phyloP scores from a whole-genome alignment of 2,888 invertebrate genomes.

The Poecilobothrus nobilitatus region DNA sequence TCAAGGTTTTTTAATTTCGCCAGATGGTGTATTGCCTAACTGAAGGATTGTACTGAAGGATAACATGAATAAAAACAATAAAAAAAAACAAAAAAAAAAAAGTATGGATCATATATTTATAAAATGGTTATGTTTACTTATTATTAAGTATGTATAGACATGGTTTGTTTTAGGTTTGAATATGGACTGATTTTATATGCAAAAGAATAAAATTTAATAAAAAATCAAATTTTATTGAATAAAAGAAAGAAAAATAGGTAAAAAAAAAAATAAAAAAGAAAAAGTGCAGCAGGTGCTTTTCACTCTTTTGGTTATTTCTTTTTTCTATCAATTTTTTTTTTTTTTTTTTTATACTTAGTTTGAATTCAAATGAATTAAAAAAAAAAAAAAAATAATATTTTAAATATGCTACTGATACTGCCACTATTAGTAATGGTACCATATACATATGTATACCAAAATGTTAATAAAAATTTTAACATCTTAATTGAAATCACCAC shows the following conservation, averaged over 20 bases:
- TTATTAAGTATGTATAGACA: neutral
- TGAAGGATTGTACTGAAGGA: constrained; percentile 2
- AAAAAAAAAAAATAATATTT: too few species aligned
- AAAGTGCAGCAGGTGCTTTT: neutral
- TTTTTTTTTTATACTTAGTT: too few species aligned
- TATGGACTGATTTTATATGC: neutral
- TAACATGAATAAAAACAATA: neutral
- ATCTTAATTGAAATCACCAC: neutral
- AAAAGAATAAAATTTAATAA: neutral
- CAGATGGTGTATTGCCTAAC: constrained; percentile 10
- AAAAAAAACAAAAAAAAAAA: neutral
- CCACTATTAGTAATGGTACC: too few species aligned
- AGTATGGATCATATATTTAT: neutral
- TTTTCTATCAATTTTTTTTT: too few species aligned
- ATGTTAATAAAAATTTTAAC: neutral
- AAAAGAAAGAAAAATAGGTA: neutral
- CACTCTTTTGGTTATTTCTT: too few species aligned
- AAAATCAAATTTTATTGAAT: neutral
- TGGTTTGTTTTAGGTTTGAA: neutral
- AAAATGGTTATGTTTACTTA: constrained; percentile 1
- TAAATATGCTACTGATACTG: too few species aligned
- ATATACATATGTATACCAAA: too few species aligned
- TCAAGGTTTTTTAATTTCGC: constrained; percentile 8
- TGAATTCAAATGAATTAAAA: too few species aligned
- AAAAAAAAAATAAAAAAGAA: neutral